Base-by-base conservation (phyloP, 1,140 invertebrate genomes). In the Eriosoma lanigerum region DNA sequence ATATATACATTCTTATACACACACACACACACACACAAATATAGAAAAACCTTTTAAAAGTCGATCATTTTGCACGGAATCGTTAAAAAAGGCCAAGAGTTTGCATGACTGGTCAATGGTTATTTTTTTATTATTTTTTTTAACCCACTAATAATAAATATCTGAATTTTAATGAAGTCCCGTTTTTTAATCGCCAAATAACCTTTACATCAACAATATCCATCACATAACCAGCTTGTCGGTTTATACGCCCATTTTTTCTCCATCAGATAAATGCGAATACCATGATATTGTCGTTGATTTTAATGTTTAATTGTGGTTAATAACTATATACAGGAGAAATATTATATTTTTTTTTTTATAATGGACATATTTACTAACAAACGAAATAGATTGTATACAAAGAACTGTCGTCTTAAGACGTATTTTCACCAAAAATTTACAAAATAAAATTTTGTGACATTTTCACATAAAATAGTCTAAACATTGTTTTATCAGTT, bases 51-150 rank as follows among this genome's bases (percentile, higher is more conserved):
- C 75, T 78, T 78, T 78, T 78, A 78, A 60, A 78, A 62, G 29
- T 62, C 75, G 44, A 62, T 62, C 29, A 62, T 78, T 78, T 78
- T 62, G 75, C 75, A 78, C 75, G 75, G n/a, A 78, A 78, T 32
- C 4, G 17, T 32, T 38, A 58, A 38, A 75, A 78, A 78, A 15
- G 54, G 38, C 38, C n/a, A 78, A 62, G 21, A 58, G 38, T 62
- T 78, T n/a, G 72, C 56, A 78, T 78, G 56, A 78, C 75, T 17
- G 24, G 38, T 56, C 24, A 38, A 29, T 9, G 56, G 26, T 62
- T 29, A 4, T 72, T 72, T 46, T 70, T 70, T 70, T 72, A n/a
- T 72, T 72, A 17, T 70, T 68, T 70, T 38, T 50, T 29, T 50
- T 17, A 29, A 72, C 68, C 24, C 24, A 78, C 38, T 60, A 60